A percentile compares a stretch with the other conserved stretches of the same genome.
These are phyloP conservation scores for Phrynocephalus forsythii DNA, from an alignment of 2,797 vertebrate genomes.

Conservation along the genomic window DNA sequence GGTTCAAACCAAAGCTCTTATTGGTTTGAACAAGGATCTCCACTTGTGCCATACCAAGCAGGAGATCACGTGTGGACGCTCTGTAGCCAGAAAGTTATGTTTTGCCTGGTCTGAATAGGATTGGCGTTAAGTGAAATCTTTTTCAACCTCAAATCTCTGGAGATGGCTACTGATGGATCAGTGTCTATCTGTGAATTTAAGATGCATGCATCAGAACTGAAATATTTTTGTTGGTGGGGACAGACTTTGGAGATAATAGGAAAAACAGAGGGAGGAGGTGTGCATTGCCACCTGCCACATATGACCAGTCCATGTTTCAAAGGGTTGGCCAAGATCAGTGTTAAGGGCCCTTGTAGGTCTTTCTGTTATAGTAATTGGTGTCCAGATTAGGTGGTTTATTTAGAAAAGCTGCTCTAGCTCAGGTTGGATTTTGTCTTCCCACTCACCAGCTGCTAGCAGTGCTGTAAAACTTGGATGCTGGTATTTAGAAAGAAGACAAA, in stretches of 20 bases:
- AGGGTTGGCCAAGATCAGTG: neutral
- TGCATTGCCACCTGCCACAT: neutral
- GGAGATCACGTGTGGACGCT: too few relatives aligned
- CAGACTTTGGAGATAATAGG: neutral
- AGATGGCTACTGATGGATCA: too few relatives aligned
- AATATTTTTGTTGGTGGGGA: neutral
- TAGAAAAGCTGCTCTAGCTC: neutral
- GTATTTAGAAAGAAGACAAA: neutral
- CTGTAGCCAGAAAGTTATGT: too few relatives aligned
- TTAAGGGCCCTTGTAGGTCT: neutral
- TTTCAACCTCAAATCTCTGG: too few relatives aligned
- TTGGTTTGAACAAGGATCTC: too few relatives aligned
- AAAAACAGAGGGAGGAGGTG: neutral
- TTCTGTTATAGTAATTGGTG: neutral
- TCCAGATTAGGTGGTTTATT: neutral
- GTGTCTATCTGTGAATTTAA: too few relatives aligned
- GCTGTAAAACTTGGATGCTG: neutral
- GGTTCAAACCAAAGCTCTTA: too few relatives aligned
- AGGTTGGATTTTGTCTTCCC: neutral
- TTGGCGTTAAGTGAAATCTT: too few relatives aligned
- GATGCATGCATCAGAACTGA: too few relatives aligned
- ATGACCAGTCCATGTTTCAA: neutral
- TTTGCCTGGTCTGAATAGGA: too few relatives aligned
- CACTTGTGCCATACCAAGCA: too few relatives aligned
- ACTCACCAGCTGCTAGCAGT: neutral